Base-by-base conservation (phyloP, 2,113 vertebrate genomes). In the Lepidothrix coronata region DNA sequence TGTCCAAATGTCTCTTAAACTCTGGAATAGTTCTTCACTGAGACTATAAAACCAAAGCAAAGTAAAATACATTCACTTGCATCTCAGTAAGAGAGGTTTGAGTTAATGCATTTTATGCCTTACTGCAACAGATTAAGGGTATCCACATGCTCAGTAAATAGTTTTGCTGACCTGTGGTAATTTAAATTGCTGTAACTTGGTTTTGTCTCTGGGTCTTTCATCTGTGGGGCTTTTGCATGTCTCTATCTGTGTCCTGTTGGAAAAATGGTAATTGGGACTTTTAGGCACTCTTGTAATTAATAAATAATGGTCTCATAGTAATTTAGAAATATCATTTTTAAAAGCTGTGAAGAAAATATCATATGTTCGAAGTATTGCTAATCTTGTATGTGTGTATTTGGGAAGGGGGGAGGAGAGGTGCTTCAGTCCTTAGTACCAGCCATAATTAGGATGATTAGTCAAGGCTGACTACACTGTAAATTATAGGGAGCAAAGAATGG, bases 371-470 rank as follows among this genome's bases (percentile, higher is more conserved):
- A 88, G 18, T 52, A n/a, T 30, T 37, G 18, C 46, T 83, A 30
- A 68, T 83, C 18, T 66, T 62, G 21, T 15, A 8, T 25, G 5
- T 41, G 28, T 71, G 12, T 68, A 5, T 91, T 81, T 78, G n/a
- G 30, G 49, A 25, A 58, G 20, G 18, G 15, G 30, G 21, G 19
- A 35, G 30, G 49, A 44, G 27, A 37, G 35, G 52, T 62, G 63
- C 63, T 86, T 54, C 61, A 75, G 61, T 17, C 39, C 44, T 57
- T 54, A 78, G 83, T 65, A 67, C n/a, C 24, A 85, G 85, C 28
- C 49, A 23, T 84, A 77, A 93, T 90, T 88, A 52, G 39, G 51
- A 78, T 58, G 52, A 84, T 95, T 89, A 91, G 65, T 89, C 72
- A 65, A 73, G 62, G 65, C 2, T 95, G 76, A 75, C 39, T 91